Evolutionary conservation across 2,113 vertebrate genomes (phyloP), one percentile per base, ranked within the genome.

Genomic region (Phrynosoma blainvillii): DNA sequence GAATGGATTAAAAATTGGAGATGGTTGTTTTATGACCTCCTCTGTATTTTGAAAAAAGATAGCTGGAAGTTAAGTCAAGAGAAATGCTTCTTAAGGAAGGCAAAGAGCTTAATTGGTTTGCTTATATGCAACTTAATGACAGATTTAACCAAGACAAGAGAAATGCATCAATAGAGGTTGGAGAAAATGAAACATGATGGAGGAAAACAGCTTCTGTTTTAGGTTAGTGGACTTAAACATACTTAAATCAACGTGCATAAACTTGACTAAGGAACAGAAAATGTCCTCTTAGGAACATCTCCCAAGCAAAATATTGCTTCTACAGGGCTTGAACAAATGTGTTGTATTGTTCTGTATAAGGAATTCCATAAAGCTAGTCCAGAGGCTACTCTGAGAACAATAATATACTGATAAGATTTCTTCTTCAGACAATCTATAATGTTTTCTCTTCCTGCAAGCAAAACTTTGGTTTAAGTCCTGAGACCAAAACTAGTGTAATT

Each of bases 391-490:
- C 1, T 42, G 32, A 52, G 52, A 71, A 40, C 3, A 85, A 52
- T 8, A n/a, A 47, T 0, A 42, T 21, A 27, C 47, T 73, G 54
- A 62, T 76, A 30, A 1, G 16, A 0, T 84, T 90, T 80, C 88
- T 80, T 25, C 91, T 73, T 93, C 88, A 89, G 0, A 88, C 6
- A 94, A 92, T 74, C 93, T 4, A 85, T 80, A 89, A 42, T 89
- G 86, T 79, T 91, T 40, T 2, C 82, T 78, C 21, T 83, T 82
- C 1, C 0, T 84, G 2, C 0, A 78, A 1, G 14, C 14, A 62
- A 62, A 62, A 62, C 59, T 62, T 62, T 62, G 59, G 59, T 70
- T 70, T 0, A 14, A 66, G 36, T 89, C 81, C 2, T 90, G 7
- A 84, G 79, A 23, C 87, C 92, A 40, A 92, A 87, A 93, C 66